These are phyloP conservation scores for Gallinago media DNA, from an alignment of 2,113 vertebrate species.

Conservation along the genomic window DNA sequence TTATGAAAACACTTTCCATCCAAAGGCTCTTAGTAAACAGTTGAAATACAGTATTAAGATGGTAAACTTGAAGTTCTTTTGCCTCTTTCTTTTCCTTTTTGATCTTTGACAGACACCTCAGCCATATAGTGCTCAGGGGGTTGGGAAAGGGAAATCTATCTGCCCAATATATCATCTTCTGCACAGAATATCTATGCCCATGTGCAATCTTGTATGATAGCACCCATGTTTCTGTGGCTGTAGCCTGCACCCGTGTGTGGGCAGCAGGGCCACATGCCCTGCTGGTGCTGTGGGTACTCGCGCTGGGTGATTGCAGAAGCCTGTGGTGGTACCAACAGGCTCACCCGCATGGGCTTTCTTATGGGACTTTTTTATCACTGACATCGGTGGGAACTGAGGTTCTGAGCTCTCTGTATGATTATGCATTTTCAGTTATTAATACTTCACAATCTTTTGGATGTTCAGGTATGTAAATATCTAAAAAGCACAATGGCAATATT, in stretches of 20 bases:
- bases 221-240: not conserved
- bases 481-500: not conserved
- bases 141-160: not conserved
- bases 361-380: not conserved
- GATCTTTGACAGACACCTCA: not conserved
- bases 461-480: not conserved
- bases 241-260: not conserved
- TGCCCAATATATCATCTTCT: not conserved
- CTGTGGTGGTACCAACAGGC: fast-evolving
- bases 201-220: not conserved
- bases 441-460: not conserved
- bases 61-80: not conserved
- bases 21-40: not conserved
- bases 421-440: not conserved
- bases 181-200: not conserved
- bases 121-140: fast-evolving
- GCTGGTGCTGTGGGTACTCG: fast-evolving
- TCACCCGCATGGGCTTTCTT: not conserved
- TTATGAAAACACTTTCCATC: not conserved
- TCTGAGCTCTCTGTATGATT: not conserved
- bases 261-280: not conserved
- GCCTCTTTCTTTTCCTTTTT: not conserved
- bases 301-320: not conserved
- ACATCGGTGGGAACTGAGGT: not conserved
- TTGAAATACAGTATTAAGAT: not conserved